Percentiles rank a stretch among this genome's conserved stretches.
phyloP scores from a whole-genome alignment of 2,888 invertebrate species.

The Coelinius sp. region DNA sequence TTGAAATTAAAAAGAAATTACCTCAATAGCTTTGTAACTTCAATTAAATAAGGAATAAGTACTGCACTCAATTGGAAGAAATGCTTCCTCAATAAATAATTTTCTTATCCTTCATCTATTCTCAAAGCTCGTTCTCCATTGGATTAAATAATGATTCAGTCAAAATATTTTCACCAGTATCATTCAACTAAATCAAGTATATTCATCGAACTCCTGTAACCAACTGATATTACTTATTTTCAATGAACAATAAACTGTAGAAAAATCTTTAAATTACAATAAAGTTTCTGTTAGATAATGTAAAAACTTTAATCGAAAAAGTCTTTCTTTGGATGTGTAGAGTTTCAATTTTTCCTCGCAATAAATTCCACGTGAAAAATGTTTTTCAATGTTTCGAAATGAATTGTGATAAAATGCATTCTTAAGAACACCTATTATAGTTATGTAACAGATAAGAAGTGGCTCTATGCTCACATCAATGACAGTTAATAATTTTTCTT shows the following conservation, averaged over 20 bases:
- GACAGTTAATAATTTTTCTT: conserved; percentile 8
- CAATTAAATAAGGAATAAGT: not conserved
- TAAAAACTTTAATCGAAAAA: conserved; percentile 14
- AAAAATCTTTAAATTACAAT: not conserved
- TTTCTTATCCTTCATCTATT: not conserved
- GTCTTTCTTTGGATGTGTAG: not conserved
- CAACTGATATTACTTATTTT: not conserved
- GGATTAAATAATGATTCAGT: not conserved
- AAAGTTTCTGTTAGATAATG: not conserved
- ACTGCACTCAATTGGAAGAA: not conserved
- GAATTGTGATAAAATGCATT: not conserved
- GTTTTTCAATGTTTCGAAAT: not conserved
- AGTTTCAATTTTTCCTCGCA: not conserved
- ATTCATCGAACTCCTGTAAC: not conserved
- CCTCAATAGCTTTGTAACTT: not conserved
- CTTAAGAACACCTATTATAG: conserved; percentile 54
- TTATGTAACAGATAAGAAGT: conserved; percentile 39
- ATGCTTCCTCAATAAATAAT: not conserved
- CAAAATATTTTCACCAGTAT: not conserved
- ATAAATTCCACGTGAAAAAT: not conserved
- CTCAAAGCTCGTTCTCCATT: not conserved
- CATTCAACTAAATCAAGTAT: not conserved
- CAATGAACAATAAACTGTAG: not conserved
- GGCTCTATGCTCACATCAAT: conserved; percentile 1
- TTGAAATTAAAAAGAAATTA: not conserved